Percentiles rank a stretch among this genome's conserved stretches.
Evolutionary conservation across 2,888 invertebrate genomes (phyloP).

Genomic region (Ennomos fuscantarius): DNA sequence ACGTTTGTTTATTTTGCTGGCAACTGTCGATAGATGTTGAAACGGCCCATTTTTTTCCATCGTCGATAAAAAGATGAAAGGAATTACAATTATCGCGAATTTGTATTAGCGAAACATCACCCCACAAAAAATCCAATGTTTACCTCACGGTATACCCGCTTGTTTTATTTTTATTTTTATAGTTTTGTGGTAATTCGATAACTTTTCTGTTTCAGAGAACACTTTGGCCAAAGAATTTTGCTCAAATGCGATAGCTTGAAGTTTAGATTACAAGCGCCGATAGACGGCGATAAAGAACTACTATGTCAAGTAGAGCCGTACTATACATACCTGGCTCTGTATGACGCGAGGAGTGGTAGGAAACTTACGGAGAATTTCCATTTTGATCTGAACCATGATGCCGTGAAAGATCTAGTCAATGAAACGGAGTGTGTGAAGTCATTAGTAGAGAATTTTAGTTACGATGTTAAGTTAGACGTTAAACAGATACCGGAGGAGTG

Average conservation of each 20-base stretch:
- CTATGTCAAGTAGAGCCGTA: slow-evolving; percentile 97
- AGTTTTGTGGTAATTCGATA: no score
- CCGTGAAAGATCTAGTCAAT: slow-evolving; percentile 86
- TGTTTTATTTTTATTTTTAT: no score
- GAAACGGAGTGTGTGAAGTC: slow-evolving; percentile 77
- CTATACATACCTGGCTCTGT: slow-evolving; percentile 94
- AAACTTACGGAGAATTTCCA: slow-evolving; percentile 98
- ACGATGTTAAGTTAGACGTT: slow-evolving; percentile 86
- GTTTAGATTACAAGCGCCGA: slow-evolving; percentile 93
- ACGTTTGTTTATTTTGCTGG: slow-evolving; percentile 14
- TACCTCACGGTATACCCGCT: no score
- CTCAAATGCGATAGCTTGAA: slow-evolving; percentile 93
- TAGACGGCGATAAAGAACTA: slow-evolving; percentile 90
- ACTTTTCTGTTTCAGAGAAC: slow-evolving; percentile 85
- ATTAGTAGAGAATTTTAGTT: slow-evolving; percentile 81
- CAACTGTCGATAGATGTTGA: background rate
- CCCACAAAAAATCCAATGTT: no score
- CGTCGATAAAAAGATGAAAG: slow-evolving; percentile 1
- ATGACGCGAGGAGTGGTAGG: slow-evolving; percentile 93
- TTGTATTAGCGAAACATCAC: no score
- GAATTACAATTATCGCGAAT: no score
- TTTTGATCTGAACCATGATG: slow-evolving; percentile 92
- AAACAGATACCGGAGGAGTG: slow-evolving; percentile 90
- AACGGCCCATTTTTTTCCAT: background rate
- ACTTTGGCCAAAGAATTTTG: slow-evolving; percentile 94